phyloP scores from a whole-genome alignment of 2,888 invertebrate genomes.

The Camponotus fellah region DNA sequence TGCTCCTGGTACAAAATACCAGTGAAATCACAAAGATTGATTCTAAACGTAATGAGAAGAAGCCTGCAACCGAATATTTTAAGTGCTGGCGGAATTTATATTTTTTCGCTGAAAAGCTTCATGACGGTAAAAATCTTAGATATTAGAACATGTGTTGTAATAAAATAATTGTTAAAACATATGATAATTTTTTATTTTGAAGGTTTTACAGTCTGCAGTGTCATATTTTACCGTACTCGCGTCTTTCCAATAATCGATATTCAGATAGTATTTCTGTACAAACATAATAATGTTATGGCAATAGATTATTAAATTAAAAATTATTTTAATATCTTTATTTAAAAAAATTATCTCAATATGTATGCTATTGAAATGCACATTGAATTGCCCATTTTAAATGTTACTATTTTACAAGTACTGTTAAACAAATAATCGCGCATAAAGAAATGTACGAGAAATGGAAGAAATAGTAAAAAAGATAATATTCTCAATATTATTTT shows the following conservation, averaged over 20 bases:
- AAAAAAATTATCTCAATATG: too few relatives aligned
- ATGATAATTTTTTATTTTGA: background rate
- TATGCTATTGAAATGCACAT: too few relatives aligned
- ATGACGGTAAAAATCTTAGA: conserved; percentile 23
- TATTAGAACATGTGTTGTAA: background rate
- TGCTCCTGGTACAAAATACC: conserved; percentile 54
- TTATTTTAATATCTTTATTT: background rate
- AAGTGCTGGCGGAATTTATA: conserved; percentile 38
- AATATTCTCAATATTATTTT: too few relatives aligned
- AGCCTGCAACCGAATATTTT: conserved; percentile 1
- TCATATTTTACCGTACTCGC: conserved; percentile 29
- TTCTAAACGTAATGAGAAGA: conserved; percentile 17
- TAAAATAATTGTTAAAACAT: too few relatives aligned
- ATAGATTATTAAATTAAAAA: too few relatives aligned
- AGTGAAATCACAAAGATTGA: conserved; percentile 34
- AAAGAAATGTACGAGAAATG: too few relatives aligned
- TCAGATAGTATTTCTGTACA: too few relatives aligned
- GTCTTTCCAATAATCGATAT: background rate
- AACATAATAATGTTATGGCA: too few relatives aligned
- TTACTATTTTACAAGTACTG: too few relatives aligned
- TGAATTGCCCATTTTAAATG: too few relatives aligned
- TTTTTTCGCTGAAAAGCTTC: conserved; percentile 35
- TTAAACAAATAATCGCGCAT: too few relatives aligned
- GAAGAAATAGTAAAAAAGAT: too few relatives aligned
- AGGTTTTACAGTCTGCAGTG: conserved; percentile 15